These are phyloP conservation scores for Atherinosoma microstoma DNA, from an alignment of 2,797 vertebrate genomes.

Conservation along the genomic window DNA sequence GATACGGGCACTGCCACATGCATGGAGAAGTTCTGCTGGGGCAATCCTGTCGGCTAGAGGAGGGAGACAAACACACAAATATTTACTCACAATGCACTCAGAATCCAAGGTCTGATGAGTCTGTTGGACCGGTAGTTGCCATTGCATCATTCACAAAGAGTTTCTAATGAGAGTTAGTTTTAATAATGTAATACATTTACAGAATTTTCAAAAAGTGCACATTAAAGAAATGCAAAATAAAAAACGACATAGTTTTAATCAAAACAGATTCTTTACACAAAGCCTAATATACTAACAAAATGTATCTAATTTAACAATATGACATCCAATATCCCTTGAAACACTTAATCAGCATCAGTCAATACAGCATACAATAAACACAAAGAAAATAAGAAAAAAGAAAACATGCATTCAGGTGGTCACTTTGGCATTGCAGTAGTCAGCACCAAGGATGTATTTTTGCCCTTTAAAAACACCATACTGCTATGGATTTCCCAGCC, in stretches of 20 bases:
- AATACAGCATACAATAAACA: conserved; percentile 50
- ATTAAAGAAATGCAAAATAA: conserved; percentile 14
- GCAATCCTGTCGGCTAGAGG: conserved; percentile 90
- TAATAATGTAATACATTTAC: conserved; percentile 25
- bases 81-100: conserved; percentile 60
- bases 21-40: conserved; percentile 98
- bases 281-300: not conserved
- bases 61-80: conserved; percentile 66
- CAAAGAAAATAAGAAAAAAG: conserved; percentile 35
- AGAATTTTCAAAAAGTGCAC: conserved; percentile 18
- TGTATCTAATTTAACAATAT: not conserved
- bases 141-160: conserved; percentile 59
- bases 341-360: conserved; percentile 28
- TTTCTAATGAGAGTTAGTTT: conserved; percentile 35
- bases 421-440: conserved; percentile 78
- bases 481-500: conserved; percentile 32
- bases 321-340: conserved; percentile 17
- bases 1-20: conserved; percentile 97
- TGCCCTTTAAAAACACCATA: conserved; percentile 34
- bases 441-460: conserved; percentile 70
- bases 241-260: not conserved
- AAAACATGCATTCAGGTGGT: conserved; percentile 78
- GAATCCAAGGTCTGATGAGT: conserved; percentile 49
- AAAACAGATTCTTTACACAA: conserved; percentile 21
- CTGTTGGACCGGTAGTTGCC: conserved; percentile 51